Evolutionary conservation across 2,888 invertebrate genomes (phyloP), one percentile per base, ranked within the genome.

Genomic region (Cheilosia grossa): DNA sequence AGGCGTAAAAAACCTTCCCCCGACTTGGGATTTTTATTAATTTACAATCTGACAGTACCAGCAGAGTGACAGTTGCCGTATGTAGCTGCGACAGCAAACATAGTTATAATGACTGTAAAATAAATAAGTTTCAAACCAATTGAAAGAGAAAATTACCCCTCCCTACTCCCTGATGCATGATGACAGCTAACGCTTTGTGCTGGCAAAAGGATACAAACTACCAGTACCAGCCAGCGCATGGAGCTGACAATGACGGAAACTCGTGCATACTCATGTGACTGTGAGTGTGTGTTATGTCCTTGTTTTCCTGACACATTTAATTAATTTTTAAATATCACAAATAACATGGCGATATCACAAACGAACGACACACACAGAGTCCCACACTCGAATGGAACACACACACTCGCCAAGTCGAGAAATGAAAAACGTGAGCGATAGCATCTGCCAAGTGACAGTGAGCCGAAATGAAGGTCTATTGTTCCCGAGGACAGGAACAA

Each of bases 321-420:
- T 82, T 82, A 82, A 82, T 78, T 82, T 82, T 82, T 82, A 82
- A 82, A 82, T 59, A 67, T 72, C 78, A 78, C 82, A 82, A 82
- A 72, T 82, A 82, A 82, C 78, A 82, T 78, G 59, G 53, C 82
- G 59, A 77, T 78, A 78, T 77, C 64, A 72, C 70, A 77, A 78
- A 72, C 66, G 59, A 77, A 61, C 54, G 59, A 80, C 61, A 72
- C 15, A 37, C 33, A 47, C 17, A 47, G 27, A 21, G 66, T 73
- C 33, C 42, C 40, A 64, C 33, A 72, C 59, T 51, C 66, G 72
- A 63, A 77, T 69, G 53, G 21, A 21, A 21, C 51, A 53, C 56
- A 42, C 59, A 59, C 17, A 49, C 19, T 19, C 27, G 59, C 37
- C 27, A 17, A 63, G 27, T 24, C 58, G 56, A 54, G 51, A 9